Evolutionary conservation across 2,888 invertebrate species (phyloP).

Genomic region (Dicycla oo): DNA sequence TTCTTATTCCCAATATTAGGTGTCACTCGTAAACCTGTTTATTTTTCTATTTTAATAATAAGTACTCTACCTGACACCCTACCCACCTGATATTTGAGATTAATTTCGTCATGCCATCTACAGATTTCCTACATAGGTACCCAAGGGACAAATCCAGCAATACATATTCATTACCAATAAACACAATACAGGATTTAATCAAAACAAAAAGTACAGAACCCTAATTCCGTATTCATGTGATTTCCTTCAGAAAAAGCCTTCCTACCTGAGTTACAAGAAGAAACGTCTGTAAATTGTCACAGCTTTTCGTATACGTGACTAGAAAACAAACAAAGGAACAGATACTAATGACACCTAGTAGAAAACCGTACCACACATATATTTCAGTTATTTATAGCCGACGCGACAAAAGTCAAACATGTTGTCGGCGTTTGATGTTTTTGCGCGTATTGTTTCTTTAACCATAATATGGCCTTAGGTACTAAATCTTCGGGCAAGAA

Average conservation of each 20-base stretch:
- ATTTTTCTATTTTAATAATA: too few relatives aligned
- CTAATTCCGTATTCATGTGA: conserved; percentile 33
- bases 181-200: conserved; percentile 27
- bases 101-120: not conserved
- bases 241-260: conserved; percentile 7
- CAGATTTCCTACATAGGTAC: not conserved
- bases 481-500: not conserved
- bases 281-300: conserved; percentile 38
- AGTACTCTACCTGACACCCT: not conserved
- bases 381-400: conserved; percentile 27
- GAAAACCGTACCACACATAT: conserved; percentile 9
- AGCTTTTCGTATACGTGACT: conserved; percentile 45
- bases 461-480: not conserved
- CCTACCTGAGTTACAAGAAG: conserved; percentile 29
- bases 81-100: not conserved
- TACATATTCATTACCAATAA: conserved; percentile 23
- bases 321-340: conserved; percentile 21
- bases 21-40: too few relatives aligned
- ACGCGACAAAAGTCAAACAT: conserved; percentile 4
- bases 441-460: conserved; percentile 1
- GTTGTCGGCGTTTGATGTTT: conserved; percentile 12
- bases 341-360: conserved; percentile 31
- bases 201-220: conserved; percentile 26
- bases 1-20: not conserved
- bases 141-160: not conserved